Base-by-base conservation (phyloP, 2,888 invertebrate genomes). In the Pristionchus maxplancki region DNA sequence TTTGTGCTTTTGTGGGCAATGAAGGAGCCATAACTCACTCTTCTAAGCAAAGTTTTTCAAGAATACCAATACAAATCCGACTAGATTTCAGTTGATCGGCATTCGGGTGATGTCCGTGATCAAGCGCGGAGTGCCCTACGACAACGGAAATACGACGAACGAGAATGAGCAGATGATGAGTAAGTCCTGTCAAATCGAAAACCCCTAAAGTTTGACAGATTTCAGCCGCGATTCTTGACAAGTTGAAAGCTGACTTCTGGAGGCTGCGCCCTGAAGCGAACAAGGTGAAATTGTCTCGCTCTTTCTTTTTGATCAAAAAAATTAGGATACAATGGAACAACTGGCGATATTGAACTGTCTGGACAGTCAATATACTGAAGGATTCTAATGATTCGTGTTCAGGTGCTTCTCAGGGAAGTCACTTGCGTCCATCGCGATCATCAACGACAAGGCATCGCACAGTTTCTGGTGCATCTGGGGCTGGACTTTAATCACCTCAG, bases 391-490 rank as follows among this genome's bases (percentile, higher is more conserved):
- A n/a, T n/a, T n/a, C n/a, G n/a, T 62, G 28, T 62, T 62, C 4
- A 84, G 84, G 58, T 84, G 17, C 53, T 84, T 5, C 84, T 50
- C 4, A 28, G 84, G 3, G 84, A 84, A 37, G 15, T 84, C 50
- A 53, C 84, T 9, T 84, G 48, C 40, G 58, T 84, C 20, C 34
- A 53, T 40, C 20, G 17, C 4, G 40, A 53, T n/a, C 84, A 84
- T 62, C 84, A 84, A 24, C 84, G 84, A 84, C 53, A 84, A 31
- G 84, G 84, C 5, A 84, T 84, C 58, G 84, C 84, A 1, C 84
- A 84, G 37, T 31, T 15, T 20, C 4, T 84, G 5, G 37, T 84
- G 34, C 58, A 84, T 58, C 58, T 84, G 15, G 40, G 40, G 20
- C 53, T 84, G 31, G 84, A 84, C 28, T 58, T 31, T n/a, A 58